phyloP scores from a whole-genome alignment of 1,140 invertebrate species.

The Pachyrhynchus sulphureomaculatus region DNA sequence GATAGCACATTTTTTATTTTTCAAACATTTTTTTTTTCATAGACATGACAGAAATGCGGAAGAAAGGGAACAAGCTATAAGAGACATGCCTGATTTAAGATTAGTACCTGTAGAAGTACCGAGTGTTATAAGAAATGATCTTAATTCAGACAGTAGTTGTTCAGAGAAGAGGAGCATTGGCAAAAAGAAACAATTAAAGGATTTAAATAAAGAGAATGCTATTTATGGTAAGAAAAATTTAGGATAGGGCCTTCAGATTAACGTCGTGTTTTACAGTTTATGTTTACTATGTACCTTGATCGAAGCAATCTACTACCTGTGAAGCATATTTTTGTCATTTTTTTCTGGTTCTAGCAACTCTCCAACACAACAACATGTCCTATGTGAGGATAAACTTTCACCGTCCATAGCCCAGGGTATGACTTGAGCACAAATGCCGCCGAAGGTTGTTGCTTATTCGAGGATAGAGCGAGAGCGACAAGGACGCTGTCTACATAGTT shows the following conservation, averaged over 20 bases:
- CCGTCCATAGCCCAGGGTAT: no score
- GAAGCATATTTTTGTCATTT: no score
- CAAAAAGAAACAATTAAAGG: not conserved
- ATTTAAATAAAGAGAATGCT: not conserved
- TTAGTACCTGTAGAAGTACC: not conserved
- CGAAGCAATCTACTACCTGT: no score
- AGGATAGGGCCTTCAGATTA: not conserved
- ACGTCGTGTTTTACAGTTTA: not conserved
- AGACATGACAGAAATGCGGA: conserved; percentile 1
- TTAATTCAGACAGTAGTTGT: not conserved
- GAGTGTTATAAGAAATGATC: conserved; percentile 5
- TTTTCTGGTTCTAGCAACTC: no score
- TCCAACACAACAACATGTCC: no score
- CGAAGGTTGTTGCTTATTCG: no score
- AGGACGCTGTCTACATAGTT: no score
- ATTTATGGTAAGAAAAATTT: not conserved
- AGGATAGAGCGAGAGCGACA: no score
- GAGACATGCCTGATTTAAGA: conserved; percentile 12
- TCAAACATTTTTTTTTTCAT: not conserved
- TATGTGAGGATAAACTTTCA: no score
- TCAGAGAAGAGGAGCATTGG: not conserved
- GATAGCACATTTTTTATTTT: no score
- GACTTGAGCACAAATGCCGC: no score
- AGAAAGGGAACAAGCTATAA: conserved; percentile 1
- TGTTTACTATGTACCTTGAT: not conserved